A percentile compares a stretch with the other conserved stretches of the same genome.
Evolutionary conservation across 2,888 invertebrate species (phyloP).

Genomic region (Drosophila anomalata): DNA sequence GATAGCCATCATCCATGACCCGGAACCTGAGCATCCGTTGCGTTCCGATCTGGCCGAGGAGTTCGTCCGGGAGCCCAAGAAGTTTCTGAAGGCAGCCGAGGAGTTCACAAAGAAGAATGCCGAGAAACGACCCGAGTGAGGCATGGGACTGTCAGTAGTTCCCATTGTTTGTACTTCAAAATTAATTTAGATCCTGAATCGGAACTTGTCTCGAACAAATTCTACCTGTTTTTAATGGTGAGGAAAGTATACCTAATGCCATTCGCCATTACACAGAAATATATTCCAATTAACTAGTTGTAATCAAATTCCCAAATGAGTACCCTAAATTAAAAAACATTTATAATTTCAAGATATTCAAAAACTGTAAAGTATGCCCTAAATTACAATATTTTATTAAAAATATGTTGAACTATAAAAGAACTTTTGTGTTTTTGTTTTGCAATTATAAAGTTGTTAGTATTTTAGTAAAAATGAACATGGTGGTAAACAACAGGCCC

Average conservation of each 20-base stretch:
- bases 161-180: conserved; percentile 21
- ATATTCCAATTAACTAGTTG: background rate
- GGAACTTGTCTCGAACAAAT: background rate
- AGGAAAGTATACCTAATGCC: background rate
- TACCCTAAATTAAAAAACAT: background rate
- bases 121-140: conserved; percentile 95
- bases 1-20: conserved; percentile 97
- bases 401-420: background rate
- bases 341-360: background rate
- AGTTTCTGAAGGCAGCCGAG: conserved; percentile 98
- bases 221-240: background rate
- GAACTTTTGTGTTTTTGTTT: background rate
- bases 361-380: background rate
- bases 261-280: background rate
- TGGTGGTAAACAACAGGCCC: background rate
- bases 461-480: too few relatives aligned
- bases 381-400: background rate
- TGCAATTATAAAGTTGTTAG: too few relatives aligned
- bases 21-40: conserved; percentile 99
- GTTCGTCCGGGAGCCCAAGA: conserved; percentile 97
- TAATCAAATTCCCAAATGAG: background rate
- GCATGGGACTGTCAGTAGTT: conserved; percentile 6
- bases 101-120: conserved; percentile 98
- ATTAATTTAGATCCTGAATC: conserved; percentile 25
- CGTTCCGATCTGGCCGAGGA: conserved; percentile 98